Percentiles rank a stretch among this genome's conserved stretches.
Evolutionary conservation across 2,888 invertebrate species (phyloP).

Genomic region (Lithophane socia): DNA sequence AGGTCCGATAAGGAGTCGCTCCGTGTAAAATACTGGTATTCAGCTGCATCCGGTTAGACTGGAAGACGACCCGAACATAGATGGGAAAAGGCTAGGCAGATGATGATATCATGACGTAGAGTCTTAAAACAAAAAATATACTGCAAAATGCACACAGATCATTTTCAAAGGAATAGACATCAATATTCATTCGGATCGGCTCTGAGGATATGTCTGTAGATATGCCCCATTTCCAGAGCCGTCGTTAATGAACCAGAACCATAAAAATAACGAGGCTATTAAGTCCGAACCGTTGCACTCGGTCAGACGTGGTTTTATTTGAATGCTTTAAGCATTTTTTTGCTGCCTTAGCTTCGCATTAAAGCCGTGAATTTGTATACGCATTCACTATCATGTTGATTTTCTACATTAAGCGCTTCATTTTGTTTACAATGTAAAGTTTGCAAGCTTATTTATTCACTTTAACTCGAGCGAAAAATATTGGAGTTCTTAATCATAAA

Average conservation of each 20-base stretch:
- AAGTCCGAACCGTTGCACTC: constrained; percentile 72
- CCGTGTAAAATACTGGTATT: too few species aligned
- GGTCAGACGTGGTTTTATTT: constrained; percentile 71
- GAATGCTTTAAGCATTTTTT: constrained; percentile 64
- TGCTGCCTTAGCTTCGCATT: constrained; percentile 14
- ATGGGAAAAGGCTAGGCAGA: too few species aligned
- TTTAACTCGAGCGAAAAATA: neutral
- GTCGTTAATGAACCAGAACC: constrained; percentile 74
- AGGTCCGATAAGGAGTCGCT: too few species aligned
- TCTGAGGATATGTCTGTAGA: constrained; percentile 52
- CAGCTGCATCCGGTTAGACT: too few species aligned
- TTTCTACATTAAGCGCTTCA: neutral
- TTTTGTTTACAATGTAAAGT: constrained; percentile 9
- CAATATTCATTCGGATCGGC: constrained; percentile 52
- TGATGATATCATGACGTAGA: too few species aligned
- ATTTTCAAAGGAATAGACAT: constrained; percentile 32
- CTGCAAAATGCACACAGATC: neutral
- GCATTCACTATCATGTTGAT: constrained; percentile 3
- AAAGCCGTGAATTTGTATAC: constrained; percentile 33
- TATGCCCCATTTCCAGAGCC: constrained; percentile 51
- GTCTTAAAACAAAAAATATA: neutral
- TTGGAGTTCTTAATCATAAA: constrained; percentile 26
- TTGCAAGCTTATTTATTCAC: neutral
- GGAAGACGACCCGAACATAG: too few species aligned
- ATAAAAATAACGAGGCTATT: constrained; percentile 74